Evolutionary conservation across 2,888 invertebrate genomes (phyloP), one percentile per base, ranked within the genome.

Genomic region (Branchinecta sandiegonensis): DNA sequence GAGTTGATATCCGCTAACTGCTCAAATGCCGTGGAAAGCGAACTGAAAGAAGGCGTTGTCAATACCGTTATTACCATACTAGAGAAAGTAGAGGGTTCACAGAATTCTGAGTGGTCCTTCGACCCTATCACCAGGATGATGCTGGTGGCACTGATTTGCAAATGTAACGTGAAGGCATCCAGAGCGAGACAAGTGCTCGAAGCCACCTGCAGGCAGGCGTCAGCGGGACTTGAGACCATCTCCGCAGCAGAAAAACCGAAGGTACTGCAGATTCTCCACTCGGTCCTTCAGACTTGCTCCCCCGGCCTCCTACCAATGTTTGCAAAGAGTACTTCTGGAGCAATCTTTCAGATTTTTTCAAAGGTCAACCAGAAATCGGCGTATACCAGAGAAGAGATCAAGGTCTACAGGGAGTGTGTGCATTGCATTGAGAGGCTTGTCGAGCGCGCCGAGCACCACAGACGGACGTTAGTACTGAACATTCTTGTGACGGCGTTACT

Each of bases 51-150:
- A 37, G 63, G 14, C n/a, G 63, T 56, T n/a, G 23, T 23, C n/a
- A 56, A 23, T n/a, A 56, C 63, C 12, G 23, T 56, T 17, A 17
- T 56, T n/a, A 56, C n/a, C 14, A 56, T 56, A 56, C 63, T 56
- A 17, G 23, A 23, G n/a, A 17, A n/a, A 10, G 23, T n/a, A 11
- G 23, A 17, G n/a, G 14, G 23, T n/a, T 17, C 23, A 17, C 10
- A 56, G 63, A 17, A 2, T 56, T 17, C n/a, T n/a, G 63, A 56
- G n/a, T 56, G 63, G 8, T 17, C 63, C 10, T 56, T 56, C 23
- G 63, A 56, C 23, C 63, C 63, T 23, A 17, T 56, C n/a, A 56
- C 63, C 9, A 56, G 63, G 63, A 56, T 56, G 63, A 23, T 56
- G 63, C 63, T 56, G 23, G n/a, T 56, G 23, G 63, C 63, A n/a